Percentiles rank a stretch among this genome's conserved stretches.
phyloP scores from a whole-genome alignment of 2,888 invertebrate genomes.

The Neria commutata region DNA sequence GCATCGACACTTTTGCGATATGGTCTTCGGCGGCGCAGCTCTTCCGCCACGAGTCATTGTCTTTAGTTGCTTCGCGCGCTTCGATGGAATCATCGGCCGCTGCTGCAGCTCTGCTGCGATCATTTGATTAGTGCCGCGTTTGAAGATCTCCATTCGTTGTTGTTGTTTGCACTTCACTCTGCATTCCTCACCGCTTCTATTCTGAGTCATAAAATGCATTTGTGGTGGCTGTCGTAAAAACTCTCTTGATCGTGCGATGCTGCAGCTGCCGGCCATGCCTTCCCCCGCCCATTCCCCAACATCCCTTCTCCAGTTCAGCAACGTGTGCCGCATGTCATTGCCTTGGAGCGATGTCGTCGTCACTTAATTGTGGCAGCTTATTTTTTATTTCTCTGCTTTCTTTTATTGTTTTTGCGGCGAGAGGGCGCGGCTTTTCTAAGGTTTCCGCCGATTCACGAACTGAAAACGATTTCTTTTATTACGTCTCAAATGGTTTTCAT shows the following conservation, averaged over 20 bases:
- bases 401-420: background rate
- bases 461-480: background rate
- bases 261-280: conserved; percentile 19
- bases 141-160: background rate
- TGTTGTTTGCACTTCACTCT: background rate
- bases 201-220: background rate
- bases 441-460: background rate
- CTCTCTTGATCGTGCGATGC: background rate
- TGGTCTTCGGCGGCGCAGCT: background rate
- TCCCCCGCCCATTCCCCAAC: conserved; percentile 16
- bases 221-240: background rate
- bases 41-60: background rate
- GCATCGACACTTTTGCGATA: too few relatives aligned
- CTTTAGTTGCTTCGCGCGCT: background rate
- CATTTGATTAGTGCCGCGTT: background rate
- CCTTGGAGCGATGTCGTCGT: conserved; percentile 35
- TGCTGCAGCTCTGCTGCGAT: background rate
- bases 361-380: background rate
- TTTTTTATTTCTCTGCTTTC: background rate
- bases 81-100: background rate
- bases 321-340: conserved; percentile 30
- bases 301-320: too few relatives aligned
- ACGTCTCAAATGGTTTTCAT: background rate
- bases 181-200: background rate
- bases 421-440: background rate